Base-by-base conservation (phyloP, 2,888 invertebrate genomes). In the Phymatocera aterrima region DNA sequence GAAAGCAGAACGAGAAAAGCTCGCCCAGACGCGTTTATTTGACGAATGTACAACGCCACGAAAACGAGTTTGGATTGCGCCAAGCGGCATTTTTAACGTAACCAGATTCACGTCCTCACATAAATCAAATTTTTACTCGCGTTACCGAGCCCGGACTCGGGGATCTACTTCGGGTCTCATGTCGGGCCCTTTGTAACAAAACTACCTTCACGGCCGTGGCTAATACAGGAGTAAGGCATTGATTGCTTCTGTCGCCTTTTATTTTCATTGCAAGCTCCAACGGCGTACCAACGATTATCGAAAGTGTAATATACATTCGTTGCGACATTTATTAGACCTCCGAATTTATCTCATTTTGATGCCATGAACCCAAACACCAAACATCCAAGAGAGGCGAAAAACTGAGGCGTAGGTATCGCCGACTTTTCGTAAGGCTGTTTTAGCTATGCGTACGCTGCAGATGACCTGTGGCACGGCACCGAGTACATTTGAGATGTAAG, bases 401-500 rank as follows among this genome's bases (percentile, higher is more conserved):
- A 37, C 18, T 18, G 4, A 21, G 31, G 28, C 24, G 31, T 34
- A 34, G 34, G 34, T 61, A 61, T 34, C 18, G 31, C 3, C 31
- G 3, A 31, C 4, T 34, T 12, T 72, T 37, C 34, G 51, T 34
- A 21, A 48, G 51, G 31, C 28, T 34, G n/a, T 51, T 34, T 10
- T 28, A 24, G 31, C n/a, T n/a, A n/a, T n/a, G 3, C 8, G 51
- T n/a, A 24, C 34, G 18, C 68, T 68, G 24, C 4, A 4, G 43
- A 40, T 28, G 24, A 46, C 68, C 68, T 28, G 40, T n/a, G 24
- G 46, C 43, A 24, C 28, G 68, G 68, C 51, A 12, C 75, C 28
- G 57, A 48, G 75, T 37, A 57, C 60, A 54, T 75, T 75, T 43
- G 75, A 75, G 75, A 75, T 57, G 57, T 60, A 60, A 31, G 75